Conservation (phyloP, 53 echinoderm and acorn worm species). For the Actinopyga echinites region DNA sequence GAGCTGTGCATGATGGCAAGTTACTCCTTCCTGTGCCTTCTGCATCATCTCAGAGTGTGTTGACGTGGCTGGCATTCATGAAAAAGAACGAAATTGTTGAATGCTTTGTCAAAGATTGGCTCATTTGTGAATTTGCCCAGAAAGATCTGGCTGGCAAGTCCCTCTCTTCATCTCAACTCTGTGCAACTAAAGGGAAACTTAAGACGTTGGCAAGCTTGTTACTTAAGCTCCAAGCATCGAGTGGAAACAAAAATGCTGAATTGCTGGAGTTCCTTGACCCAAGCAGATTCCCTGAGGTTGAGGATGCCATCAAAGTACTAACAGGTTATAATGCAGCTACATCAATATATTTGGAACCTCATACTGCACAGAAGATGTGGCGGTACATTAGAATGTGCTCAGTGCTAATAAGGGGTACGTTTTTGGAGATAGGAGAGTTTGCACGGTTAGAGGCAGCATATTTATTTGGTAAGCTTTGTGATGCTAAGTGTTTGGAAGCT, state of each 20-base stretch:
- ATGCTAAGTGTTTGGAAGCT: too few species aligned
- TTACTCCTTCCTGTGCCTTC: too few species aligned
- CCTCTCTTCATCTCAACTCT: slow-evolving; percentile 44
- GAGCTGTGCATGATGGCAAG: neutral
- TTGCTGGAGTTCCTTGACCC: slow-evolving; percentile 59
- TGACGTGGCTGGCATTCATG: slow-evolving; percentile 30
- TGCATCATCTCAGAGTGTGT: too few species aligned
- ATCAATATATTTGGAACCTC: too few species aligned
- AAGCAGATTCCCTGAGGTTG: slow-evolving; percentile 54
- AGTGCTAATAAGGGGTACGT: too few species aligned
- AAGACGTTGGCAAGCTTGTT: too few species aligned
- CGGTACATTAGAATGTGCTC: too few species aligned
- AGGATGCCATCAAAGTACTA: slow-evolving; percentile 49
- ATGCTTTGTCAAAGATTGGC: slow-evolving; percentile 44
- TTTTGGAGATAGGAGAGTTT: too few species aligned
- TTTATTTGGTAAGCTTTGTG: too few species aligned
- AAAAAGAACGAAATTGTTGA: slow-evolving; percentile 58
- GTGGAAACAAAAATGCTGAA: slow-evolving; percentile 47
- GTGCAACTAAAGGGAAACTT: neutral
- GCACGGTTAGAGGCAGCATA: too few species aligned
- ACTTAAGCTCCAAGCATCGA: slow-evolving; percentile 39
- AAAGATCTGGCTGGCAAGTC: slow-evolving; percentile 50
- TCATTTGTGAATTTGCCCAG: slow-evolving; percentile 59
- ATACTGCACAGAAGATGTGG: too few species aligned
- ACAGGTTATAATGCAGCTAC: slow-evolving; percentile 43